phyloP scores from a whole-genome alignment of 2,113 vertebrate genomes.

The Sapayoa aenigma region DNA sequence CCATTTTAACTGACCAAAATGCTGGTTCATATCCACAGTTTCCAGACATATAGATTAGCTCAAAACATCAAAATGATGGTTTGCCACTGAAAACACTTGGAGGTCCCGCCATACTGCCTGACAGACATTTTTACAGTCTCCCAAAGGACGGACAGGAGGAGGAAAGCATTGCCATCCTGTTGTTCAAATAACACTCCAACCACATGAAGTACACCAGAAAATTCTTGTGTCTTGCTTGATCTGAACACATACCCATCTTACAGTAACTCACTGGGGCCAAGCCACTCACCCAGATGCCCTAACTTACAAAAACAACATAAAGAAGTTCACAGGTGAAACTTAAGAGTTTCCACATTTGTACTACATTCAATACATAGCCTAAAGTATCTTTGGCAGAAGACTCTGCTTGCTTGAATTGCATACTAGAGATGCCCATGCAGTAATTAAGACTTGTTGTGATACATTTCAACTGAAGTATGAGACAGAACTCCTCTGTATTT shows the following conservation, averaged over 20 bases:
- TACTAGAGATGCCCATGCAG: not conserved
- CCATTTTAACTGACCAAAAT: not conserved
- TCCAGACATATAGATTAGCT: not conserved
- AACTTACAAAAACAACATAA: not conserved
- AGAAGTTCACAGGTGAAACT: not conserved
- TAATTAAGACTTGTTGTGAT: not conserved
- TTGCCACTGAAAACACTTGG: not conserved
- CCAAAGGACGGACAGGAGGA: not conserved
- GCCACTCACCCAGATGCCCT: not conserved
- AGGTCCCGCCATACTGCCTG: not conserved
- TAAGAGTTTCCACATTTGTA: not conserved
- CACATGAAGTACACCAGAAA: not conserved
- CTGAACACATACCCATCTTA: not conserved
- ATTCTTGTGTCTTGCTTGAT: not conserved
- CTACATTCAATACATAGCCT: not conserved
- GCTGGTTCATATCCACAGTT: not conserved
- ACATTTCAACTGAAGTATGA: not conserved
- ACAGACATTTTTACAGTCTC: not conserved
- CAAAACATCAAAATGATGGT: not conserved
- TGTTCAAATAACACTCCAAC: not conserved
- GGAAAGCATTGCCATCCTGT: not conserved
- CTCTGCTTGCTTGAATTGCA: not conserved
- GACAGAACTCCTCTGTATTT: conserved; percentile 21
- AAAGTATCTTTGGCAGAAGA: not conserved
- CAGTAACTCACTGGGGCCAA: not conserved